Conservation (phyloP, 2,797 vertebrate species). For the Heliangelus exortis region DNA sequence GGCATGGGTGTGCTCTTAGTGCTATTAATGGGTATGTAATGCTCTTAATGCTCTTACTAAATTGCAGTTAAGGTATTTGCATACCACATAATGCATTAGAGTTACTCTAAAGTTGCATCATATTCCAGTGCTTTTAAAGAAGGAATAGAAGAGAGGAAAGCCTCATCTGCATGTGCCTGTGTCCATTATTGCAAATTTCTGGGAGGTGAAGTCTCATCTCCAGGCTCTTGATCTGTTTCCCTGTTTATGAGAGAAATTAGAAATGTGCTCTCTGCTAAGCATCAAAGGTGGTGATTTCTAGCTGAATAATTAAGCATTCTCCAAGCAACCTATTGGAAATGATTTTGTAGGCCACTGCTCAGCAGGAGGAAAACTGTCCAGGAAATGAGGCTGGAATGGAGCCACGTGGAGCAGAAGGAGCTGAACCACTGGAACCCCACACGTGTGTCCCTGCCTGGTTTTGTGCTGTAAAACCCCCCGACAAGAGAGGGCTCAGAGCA, state of each 20-base stretch:
- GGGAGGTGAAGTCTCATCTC: neutral
- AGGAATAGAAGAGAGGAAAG: neutral
- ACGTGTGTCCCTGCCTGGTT: neutral
- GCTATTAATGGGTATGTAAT: neutral
- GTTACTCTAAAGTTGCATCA: neutral
- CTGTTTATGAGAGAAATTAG: neutral
- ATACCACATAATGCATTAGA: neutral
- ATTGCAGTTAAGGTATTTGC: constrained; percentile 33
- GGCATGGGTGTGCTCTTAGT: neutral
- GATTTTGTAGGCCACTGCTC: constrained; percentile 16
- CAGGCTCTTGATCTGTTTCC: neutral
- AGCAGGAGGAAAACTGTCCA: neutral
- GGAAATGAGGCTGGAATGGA: constrained; percentile 31
- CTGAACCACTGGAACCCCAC: neutral
- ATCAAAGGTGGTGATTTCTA: neutral
- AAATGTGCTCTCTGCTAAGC: neutral
- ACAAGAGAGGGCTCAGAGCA: neutral
- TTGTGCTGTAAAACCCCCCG: neutral
- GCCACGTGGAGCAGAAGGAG: constrained; percentile 22
- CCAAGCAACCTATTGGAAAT: neutral
- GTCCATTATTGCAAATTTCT: neutral
- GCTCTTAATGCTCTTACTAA: neutral
- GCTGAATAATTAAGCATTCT: neutral
- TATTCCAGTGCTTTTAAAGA: neutral
- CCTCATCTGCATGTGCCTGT: neutral